Evolutionary conservation across 2,888 invertebrate genomes (phyloP).

Genomic region (Electrophaes corylata): DNA sequence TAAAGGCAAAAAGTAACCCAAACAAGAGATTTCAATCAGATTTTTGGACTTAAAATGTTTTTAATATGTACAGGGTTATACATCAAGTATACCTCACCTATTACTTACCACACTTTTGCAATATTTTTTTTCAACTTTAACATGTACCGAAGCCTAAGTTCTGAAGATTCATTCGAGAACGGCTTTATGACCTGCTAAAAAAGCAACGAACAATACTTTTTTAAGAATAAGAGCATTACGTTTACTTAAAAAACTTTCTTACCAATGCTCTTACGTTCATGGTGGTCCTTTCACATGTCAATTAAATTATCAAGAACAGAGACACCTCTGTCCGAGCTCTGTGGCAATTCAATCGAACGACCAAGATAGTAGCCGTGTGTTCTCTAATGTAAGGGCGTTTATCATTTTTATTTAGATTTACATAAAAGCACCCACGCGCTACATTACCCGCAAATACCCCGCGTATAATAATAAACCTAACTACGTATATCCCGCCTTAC

Average conservation of each 20-base stretch:
- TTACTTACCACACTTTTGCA: too few relatives aligned
- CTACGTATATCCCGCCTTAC: conserved; percentile 48
- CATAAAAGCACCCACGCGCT: conserved; percentile 36
- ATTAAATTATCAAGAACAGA: conserved; percentile 35
- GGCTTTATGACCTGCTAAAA: not conserved
- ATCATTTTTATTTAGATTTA: conserved; percentile 39
- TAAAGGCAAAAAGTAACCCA: too few relatives aligned
- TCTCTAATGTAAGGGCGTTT: conserved; percentile 34
- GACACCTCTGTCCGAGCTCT: conserved; percentile 31
- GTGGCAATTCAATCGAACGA: conserved; percentile 32
- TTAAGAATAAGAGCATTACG: conserved; percentile 17
- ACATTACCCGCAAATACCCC: conserved; percentile 35
- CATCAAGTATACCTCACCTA: too few relatives aligned
- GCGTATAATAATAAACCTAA: conserved; percentile 45
- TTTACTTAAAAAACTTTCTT: conserved; percentile 16
- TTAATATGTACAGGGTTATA: too few relatives aligned
- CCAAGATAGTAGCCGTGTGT: conserved; percentile 32
- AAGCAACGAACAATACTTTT: conserved; percentile 25
- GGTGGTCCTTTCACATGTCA: conserved; percentile 34
- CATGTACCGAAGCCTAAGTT: not conserved
- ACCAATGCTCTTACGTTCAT: conserved; percentile 8
- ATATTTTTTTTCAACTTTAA: not conserved
- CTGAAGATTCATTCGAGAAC: not conserved
- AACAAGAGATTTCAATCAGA: too few relatives aligned
- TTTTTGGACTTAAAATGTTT: too few relatives aligned